phyloP scores from a whole-genome alignment of 2,797 vertebrate genomes.

The Capromys pilorides region DNA sequence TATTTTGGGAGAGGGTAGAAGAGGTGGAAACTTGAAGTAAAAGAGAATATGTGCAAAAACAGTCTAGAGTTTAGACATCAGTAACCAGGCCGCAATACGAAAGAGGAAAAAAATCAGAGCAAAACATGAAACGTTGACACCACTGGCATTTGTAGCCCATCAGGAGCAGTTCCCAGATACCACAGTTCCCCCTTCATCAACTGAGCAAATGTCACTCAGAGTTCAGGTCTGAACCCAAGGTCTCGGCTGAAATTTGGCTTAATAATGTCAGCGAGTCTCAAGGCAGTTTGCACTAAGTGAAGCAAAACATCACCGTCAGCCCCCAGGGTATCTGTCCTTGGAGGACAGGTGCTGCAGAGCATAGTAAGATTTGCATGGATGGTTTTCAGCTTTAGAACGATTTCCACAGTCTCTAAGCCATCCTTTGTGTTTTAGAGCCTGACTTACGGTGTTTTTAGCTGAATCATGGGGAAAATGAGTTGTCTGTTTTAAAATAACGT shows the following conservation, averaged over 20 bases:
- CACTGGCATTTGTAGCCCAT: not conserved
- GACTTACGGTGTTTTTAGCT: not conserved
- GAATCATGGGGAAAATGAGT: not conserved
- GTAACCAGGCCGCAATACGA: not conserved
- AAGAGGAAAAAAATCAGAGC: not conserved
- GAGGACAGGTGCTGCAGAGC: not conserved
- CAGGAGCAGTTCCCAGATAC: not conserved
- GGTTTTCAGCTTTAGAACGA: conserved; percentile 4
- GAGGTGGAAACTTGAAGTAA: not conserved
- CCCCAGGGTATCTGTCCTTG: conserved; percentile 68
- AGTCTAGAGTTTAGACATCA: not conserved
- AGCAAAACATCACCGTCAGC: conserved; percentile 73
- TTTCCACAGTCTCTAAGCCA: not conserved
- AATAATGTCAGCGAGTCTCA: conserved; percentile 76
- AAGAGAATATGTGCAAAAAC: not conserved
- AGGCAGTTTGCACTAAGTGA: conserved; percentile 74
- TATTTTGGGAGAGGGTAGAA: not conserved
- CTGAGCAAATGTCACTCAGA: conserved; percentile 57
- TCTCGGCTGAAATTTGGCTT: conserved; percentile 80
- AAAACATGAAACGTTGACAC: conserved; percentile 22
- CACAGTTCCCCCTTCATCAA: not conserved
- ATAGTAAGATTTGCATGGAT: not conserved
- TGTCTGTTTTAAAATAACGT: conserved; percentile 52
- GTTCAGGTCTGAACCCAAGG: conserved; percentile 74
- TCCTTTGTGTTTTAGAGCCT: not conserved